A percentile compares a stretch with the other conserved stretches of the same genome.
phyloP scores from a whole-genome alignment of 2,888 invertebrate species.

The Nomada hirtipes region DNA sequence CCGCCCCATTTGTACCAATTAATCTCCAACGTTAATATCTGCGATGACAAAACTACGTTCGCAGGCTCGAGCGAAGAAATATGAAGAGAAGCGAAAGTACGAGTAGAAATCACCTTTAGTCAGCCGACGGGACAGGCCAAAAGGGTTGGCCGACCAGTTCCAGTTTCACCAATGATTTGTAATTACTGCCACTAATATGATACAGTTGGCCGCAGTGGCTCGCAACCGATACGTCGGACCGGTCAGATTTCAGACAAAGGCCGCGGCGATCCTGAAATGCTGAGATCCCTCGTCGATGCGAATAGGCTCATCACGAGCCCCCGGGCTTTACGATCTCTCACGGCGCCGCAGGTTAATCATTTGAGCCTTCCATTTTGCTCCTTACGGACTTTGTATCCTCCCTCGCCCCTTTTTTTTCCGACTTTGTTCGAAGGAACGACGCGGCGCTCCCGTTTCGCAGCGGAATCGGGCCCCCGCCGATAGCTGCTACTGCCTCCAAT shows the following conservation, averaged over 20 bases:
- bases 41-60: conserved; percentile 8
- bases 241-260: conserved; percentile 56
- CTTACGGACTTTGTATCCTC: conserved; percentile 41
- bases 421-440: conserved; percentile 26
- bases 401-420: conserved; percentile 26
- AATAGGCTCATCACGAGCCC: conserved; percentile 61
- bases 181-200: conserved; percentile 77
- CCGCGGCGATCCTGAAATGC: conserved; percentile 25
- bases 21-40: background rate
- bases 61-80: conserved; percentile 1
- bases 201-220: conserved; percentile 66
- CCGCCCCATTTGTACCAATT: background rate
- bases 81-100: background rate
- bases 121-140: background rate
- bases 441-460: conserved; percentile 46
- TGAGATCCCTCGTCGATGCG: conserved; percentile 49
- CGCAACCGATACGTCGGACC: conserved; percentile 60
- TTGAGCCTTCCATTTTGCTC: conserved; percentile 68
- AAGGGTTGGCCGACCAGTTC: conserved; percentile 41
- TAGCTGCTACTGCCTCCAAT: conserved; percentile 60
- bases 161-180: conserved; percentile 74
- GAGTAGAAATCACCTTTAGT: conserved; percentile 13
- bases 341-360: conserved; percentile 80
- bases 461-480: conserved; percentile 43
- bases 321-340: conserved; percentile 76